Percentiles rank a stretch among this genome's conserved stretches.
Conservation (phyloP, 2,113 vertebrate genomes). For the Sinocyclocheilus grahami region DNA sequence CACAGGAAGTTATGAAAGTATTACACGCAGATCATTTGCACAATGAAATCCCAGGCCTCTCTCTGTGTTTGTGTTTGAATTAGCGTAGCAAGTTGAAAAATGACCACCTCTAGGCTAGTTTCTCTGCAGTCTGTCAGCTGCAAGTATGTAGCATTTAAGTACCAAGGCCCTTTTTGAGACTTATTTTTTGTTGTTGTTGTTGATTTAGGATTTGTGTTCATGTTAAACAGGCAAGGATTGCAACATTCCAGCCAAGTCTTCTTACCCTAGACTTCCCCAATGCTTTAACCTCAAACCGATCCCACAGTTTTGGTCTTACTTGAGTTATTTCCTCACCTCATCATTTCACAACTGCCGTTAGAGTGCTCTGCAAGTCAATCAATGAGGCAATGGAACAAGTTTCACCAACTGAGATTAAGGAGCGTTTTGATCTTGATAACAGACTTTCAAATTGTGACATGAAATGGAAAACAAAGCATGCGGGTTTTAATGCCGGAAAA, state of each 20-base stretch:
- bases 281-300: conserved; percentile 47
- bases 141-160: conserved; percentile 22
- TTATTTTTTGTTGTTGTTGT: conserved; percentile 13
- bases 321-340: conserved; percentile 49
- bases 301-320: conserved; percentile 25
- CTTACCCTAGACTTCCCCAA: conserved; percentile 33
- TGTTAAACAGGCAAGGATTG: conserved; percentile 44
- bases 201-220: conserved; percentile 33
- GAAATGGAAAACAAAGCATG: conserved; percentile 52
- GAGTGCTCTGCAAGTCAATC: conserved; percentile 46
- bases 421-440: conserved; percentile 63
- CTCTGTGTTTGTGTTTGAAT: conserved; percentile 61
- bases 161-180: background rate
- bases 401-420: conserved; percentile 68
- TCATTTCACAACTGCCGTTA: conserved; percentile 69
- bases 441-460: conserved; percentile 52
- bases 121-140: conserved; percentile 42
- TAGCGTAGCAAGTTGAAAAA: conserved; percentile 58
- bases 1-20: conserved; percentile 82
- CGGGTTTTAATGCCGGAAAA: conserved; percentile 21
- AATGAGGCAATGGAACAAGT: conserved; percentile 64
- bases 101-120: conserved; percentile 54
- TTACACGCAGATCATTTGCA: conserved; percentile 76
- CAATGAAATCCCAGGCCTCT: conserved; percentile 75
- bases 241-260: conserved; percentile 38